phyloP scores from a whole-genome alignment of 2,113 vertebrate species.

The Muntiacus muntjak region DNA sequence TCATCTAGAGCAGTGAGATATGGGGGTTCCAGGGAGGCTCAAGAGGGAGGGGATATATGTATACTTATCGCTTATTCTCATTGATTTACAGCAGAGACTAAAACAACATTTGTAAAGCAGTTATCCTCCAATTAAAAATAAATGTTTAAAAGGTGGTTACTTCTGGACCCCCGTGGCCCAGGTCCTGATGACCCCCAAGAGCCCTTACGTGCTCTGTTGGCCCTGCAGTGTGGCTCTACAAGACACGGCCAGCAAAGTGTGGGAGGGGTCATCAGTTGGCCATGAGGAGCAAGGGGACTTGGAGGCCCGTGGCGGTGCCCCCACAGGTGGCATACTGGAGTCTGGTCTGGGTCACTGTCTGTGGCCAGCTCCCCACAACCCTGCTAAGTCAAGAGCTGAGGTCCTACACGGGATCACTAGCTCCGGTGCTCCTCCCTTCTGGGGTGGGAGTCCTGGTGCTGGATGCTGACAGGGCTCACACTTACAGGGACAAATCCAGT shows the following conservation, averaged over 20 bases:
- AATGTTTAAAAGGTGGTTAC: background rate
- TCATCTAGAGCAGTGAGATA: background rate
- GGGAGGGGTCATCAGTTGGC: background rate
- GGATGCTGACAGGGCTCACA: background rate
- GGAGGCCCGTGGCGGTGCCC: too few relatives aligned
- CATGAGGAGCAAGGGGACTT: background rate
- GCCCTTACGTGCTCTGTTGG: background rate
- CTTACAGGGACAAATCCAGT: background rate
- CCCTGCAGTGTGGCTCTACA: background rate
- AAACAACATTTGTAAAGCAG: background rate
- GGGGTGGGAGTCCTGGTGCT: background rate
- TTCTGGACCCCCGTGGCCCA: too few relatives aligned
- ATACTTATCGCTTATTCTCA: background rate
- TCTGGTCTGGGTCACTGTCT: background rate
- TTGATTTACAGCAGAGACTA: background rate
- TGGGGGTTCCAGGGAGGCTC: background rate
- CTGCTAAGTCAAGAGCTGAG: background rate
- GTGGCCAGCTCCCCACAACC: background rate
- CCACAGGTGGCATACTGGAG: background rate
- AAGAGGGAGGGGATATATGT: background rate
- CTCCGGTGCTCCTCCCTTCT: background rate
- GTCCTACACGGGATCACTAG: fast-evolving
- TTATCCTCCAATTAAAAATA: background rate
- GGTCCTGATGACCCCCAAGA: background rate
- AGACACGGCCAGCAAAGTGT: background rate